phyloP scores from a whole-genome alignment of 2,113 vertebrate species.

The pig (Sus scrofa) region DNA sequence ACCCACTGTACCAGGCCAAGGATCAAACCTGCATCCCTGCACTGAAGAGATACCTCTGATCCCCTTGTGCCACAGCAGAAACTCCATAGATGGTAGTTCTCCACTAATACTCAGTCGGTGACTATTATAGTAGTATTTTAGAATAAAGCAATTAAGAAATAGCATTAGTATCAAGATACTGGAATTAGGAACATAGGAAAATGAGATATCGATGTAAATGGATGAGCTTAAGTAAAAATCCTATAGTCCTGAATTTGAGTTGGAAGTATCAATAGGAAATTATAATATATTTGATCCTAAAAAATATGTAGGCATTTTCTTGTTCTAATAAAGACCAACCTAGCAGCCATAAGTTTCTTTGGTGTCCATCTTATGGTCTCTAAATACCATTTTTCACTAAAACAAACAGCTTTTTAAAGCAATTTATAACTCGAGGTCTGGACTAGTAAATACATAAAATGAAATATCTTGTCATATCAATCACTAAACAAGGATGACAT shows the following conservation, averaged over 20 bases:
- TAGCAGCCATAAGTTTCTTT: not conserved
- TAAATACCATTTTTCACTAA: not conserved
- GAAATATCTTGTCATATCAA: not conserved
- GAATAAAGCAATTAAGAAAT: slow-evolving; percentile 17
- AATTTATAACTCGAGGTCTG: not conserved
- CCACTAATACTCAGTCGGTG: not conserved
- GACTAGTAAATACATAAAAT: not conserved
- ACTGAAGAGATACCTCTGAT: too few species aligned
- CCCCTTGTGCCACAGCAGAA: too few species aligned
- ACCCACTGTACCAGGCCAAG: too few species aligned
- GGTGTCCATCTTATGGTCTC: not conserved
- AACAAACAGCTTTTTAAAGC: not conserved
- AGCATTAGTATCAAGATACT: not conserved
- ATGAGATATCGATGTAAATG: not conserved
- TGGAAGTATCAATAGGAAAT: not conserved
- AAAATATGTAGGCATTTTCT: not conserved
- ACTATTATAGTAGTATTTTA: not conserved
- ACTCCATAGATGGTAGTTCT: not conserved
- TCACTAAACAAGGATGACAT: not conserved
- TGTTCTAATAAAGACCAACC: not conserved
- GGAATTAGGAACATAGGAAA: not conserved
- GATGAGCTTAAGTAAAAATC: not conserved
- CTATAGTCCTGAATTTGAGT: not conserved
- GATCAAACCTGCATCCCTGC: too few species aligned
- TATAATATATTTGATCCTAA: not conserved